These are phyloP conservation scores for Paratilapia polleni DNA, from an alignment of 2,113 vertebrate genomes.

Conservation along the genomic window DNA sequence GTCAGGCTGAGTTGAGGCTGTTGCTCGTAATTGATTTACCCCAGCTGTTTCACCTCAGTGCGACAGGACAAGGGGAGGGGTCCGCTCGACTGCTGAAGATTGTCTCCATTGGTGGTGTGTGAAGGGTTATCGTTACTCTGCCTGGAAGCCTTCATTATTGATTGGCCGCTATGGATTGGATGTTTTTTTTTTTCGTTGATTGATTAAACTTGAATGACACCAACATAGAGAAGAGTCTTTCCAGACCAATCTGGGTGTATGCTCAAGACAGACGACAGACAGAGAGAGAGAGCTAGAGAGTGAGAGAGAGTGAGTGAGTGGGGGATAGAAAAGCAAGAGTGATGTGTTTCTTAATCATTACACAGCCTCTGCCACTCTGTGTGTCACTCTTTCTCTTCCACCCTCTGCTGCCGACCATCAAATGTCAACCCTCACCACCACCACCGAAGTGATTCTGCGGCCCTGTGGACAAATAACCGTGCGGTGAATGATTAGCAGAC, in stretches of 20 bases:
- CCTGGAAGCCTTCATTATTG: conserved; percentile 50
- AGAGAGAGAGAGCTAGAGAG: background rate
- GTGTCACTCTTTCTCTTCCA: conserved; percentile 58
- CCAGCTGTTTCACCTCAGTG: conserved; percentile 45
- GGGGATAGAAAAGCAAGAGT: conserved; percentile 16
- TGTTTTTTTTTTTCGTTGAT: conserved; percentile 45
- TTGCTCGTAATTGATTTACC: conserved; percentile 40
- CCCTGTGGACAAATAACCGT: conserved; percentile 74
- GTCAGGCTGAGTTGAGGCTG: conserved; percentile 36
- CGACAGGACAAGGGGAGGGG: background rate
- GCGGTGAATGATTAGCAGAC: conserved; percentile 76
- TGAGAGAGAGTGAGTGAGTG: background rate
- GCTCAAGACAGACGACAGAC: background rate
- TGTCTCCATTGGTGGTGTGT: conserved; percentile 25
- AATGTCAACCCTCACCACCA: conserved; percentile 41
- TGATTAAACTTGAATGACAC: conserved; percentile 60
- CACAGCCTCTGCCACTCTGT: conserved; percentile 37
- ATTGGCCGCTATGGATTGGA: conserved; percentile 58
- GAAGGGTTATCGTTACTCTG: conserved; percentile 31
- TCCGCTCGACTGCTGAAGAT: conserved; percentile 1
- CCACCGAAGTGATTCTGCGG: conserved; percentile 52
- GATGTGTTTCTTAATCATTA: conserved; percentile 70
- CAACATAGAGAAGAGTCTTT: conserved; percentile 1
- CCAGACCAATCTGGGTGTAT: background rate
- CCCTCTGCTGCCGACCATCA: conserved; percentile 46